phyloP scores from a whole-genome alignment of 2,113 vertebrate genomes.

The Saccopteryx leptura region DNA sequence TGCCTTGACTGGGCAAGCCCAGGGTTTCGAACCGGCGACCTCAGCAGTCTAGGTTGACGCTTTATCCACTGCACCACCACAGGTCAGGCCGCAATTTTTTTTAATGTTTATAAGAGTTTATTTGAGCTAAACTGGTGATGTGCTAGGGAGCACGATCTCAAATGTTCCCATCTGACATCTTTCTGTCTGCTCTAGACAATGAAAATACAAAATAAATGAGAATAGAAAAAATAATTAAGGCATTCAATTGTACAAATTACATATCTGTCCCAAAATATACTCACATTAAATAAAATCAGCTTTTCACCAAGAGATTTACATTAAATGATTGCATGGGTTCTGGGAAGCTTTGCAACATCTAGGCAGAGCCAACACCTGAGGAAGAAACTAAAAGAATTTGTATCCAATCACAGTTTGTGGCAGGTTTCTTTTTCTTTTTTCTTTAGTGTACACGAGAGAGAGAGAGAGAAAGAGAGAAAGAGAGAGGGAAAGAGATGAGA shows the following conservation, averaged over 20 bases:
- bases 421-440: constrained; percentile 53
- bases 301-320: constrained; percentile 73
- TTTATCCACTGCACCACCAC: too few relatives aligned
- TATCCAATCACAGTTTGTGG: constrained; percentile 73
- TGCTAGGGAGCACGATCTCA: background rate
- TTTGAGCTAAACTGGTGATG: background rate
- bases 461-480: too few relatives aligned
- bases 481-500: too few relatives aligned
- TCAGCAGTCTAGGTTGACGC: too few relatives aligned
- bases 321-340: constrained; percentile 52
- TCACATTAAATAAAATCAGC: constrained; percentile 75
- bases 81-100: too few relatives aligned
- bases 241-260: constrained; percentile 76
- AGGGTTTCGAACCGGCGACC: too few relatives aligned
- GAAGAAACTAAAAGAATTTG: constrained; percentile 64
- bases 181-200: constrained; percentile 81
- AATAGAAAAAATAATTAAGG: constrained; percentile 74
- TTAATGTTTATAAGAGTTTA: background rate
- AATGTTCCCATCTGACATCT: background rate
- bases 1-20: too few relatives aligned
- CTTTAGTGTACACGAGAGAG: too few relatives aligned
- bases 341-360: constrained; percentile 49
- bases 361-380: constrained; percentile 31
- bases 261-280: constrained; percentile 75
- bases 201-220: constrained; percentile 78